Percentiles rank a stretch among this genome's conserved stretches.
These are phyloP conservation scores for Bedellia somnulentella DNA, from an alignment of 2,888 invertebrate species.

Conservation along the genomic window DNA sequence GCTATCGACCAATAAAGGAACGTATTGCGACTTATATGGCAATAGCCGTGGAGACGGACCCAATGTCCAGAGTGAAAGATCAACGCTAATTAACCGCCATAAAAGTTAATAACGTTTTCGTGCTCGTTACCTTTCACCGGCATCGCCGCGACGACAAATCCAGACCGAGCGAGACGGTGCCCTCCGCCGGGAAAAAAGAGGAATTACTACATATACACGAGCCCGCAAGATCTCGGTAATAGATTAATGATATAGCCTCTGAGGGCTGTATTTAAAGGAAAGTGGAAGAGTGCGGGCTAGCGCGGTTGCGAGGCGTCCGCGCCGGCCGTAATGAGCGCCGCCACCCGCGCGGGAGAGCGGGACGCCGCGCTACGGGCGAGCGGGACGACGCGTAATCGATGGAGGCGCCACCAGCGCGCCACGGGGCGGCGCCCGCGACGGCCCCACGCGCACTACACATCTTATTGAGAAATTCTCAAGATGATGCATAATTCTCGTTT, in stretches of 20 bases:
- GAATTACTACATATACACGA: slow-evolving; percentile 32
- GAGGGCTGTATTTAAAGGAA: slow-evolving; percentile 40
- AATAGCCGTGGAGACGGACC: slow-evolving; percentile 18
- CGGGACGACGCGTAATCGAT: slow-evolving; percentile 25
- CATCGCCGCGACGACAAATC: slow-evolving; percentile 22
- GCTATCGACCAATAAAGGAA: slow-evolving; percentile 40
- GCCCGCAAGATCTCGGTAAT: slow-evolving; percentile 29
- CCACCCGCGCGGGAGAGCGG: slow-evolving; percentile 30
- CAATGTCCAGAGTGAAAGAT: slow-evolving; percentile 40
- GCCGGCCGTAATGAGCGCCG: slow-evolving; percentile 20
- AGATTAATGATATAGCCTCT: slow-evolving; percentile 55
- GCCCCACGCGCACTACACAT: slow-evolving; percentile 47
- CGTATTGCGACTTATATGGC: slow-evolving; percentile 26
- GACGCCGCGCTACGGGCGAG: slow-evolving; percentile 19
- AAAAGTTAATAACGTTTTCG: slow-evolving; percentile 48
- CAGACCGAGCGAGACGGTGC: slow-evolving; percentile 18
- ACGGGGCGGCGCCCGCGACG: slow-evolving; percentile 47
- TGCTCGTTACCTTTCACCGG: slow-evolving; percentile 42
- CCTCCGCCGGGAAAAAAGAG: slow-evolving; percentile 23
- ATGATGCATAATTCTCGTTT: slow-evolving; percentile 52
- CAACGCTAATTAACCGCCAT: slow-evolving; percentile 53
- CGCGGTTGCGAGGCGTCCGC: slow-evolving; percentile 18
- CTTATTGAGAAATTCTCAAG: slow-evolving; percentile 59
- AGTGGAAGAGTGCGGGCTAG: slow-evolving; percentile 13
- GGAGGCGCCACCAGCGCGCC: slow-evolving; percentile 43